A percentile compares a stretch with the other conserved stretches of the same genome.
These are phyloP conservation scores for Bombus cullumanus DNA, from an alignment of 1,140 invertebrate species.

Conservation along the genomic window DNA sequence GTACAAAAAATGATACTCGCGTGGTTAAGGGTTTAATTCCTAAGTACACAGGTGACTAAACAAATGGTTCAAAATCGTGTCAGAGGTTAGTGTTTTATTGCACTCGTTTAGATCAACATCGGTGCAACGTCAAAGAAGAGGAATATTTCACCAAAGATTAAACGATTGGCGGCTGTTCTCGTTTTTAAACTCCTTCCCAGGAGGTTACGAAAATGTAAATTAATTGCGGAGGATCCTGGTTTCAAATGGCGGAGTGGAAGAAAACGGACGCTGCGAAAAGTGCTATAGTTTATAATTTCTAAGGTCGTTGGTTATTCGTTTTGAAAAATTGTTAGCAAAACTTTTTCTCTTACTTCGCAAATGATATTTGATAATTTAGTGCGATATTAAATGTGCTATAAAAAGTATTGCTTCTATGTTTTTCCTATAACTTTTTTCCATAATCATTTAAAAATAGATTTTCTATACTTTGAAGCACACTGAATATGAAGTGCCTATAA, in stretches of 20 bases:
- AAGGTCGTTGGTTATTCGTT: neutral
- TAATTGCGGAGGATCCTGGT: neutral
- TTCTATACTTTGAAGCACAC: no score
- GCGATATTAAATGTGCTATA: no score
- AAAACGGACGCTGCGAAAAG: no score
- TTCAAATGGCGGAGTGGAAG: neutral
- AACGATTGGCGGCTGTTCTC: no score
- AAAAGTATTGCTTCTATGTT: no score
- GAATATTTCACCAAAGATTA: slow-evolving; percentile 15
- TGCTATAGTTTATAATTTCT: neutral
- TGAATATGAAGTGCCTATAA: no score
- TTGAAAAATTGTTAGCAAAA: neutral
- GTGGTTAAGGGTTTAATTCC: no score
- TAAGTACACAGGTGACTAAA: neutral
- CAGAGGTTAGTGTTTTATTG: slow-evolving; percentile 37
- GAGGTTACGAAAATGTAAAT: neutral
- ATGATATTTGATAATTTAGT: neutral
- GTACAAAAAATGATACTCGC: no score
- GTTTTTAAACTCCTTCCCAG: neutral
- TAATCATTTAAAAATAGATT: no score
- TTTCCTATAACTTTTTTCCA: no score
- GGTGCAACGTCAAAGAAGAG: neutral
- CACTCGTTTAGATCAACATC: slow-evolving; percentile 5
- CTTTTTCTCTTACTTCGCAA: neutral
- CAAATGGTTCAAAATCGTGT: slow-evolving; percentile 27